Base-by-base conservation (phyloP, 2,113 vertebrate genomes). In the Dicerorhinus sumatrensis region DNA sequence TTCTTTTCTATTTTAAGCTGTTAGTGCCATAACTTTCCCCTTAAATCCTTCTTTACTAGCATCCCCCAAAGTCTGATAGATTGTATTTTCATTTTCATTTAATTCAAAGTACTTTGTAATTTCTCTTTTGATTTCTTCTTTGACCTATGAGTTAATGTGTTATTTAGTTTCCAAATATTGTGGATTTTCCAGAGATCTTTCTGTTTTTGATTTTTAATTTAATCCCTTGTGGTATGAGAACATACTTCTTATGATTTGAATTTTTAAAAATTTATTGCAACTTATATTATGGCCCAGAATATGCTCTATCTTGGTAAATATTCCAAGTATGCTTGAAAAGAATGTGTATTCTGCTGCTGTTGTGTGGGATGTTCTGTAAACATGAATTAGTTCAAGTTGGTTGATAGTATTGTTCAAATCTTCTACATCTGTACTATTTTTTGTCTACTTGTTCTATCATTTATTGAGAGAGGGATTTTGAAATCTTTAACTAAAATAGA, bases 181-280 rank as follows among this genome's bases (percentile, higher is more conserved):
- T 96, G 20, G 13, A 94, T 80, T 96, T 94, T 94, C 54, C 31
- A 46, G 72, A 85, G 72, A 25, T 56, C 4, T 84, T 84, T 73
- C 36, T 94, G 72, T 46, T 94, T 94, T 80, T 85, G 29, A 48
- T 84, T 96, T 94, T 33, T 79, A 36, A 54, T 79, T 79, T 93
- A 93, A 79, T 96, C 70, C 62, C 17, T 93, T 79, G 54, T 82
- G 69, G 14, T 92, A 42, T 46, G 72, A 69, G 18, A 90, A 93
- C 29, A 76, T 77, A 72, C 8, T 84, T 93, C 76, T 84, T 77
- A 79, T 85, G 23, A 70, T 51, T 93, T 18, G 36, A 70, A 33
- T 77, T 42, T 46, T 93, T 54, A 81, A 77, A 73, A 89, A 36
- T 93, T 72, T 93, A 96, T 90, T 94, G n/a, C n/a, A 58, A 31